Percentiles rank a stretch among this genome's conserved stretches.
phyloP scores from a whole-genome alignment of 2,113 vertebrate genomes.

The Dryoscopus gambensis region DNA sequence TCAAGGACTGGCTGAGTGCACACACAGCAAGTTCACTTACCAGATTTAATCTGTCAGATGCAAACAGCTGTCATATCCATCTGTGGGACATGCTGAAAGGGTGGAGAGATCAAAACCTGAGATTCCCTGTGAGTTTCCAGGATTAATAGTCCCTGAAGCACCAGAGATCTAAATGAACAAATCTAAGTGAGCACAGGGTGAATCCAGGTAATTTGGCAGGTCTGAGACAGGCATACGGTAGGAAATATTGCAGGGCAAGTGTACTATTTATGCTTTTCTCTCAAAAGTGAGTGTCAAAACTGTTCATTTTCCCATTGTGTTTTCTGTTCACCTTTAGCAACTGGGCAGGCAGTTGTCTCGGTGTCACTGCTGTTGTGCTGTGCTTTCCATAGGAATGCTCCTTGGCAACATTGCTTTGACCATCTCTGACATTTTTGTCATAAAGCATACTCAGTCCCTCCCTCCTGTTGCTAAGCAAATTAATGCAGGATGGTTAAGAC shows the following conservation, averaged over 20 bases:
- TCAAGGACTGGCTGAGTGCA: constrained; percentile 29
- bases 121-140: background rate
- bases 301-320: background rate
- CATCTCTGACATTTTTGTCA: background rate
- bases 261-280: background rate
- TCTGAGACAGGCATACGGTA: background rate
- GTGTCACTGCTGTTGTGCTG: background rate
- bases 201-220: constrained; percentile 1
- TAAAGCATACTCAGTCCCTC: background rate
- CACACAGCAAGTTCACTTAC: constrained; percentile 49
- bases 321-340: background rate
- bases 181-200: background rate
- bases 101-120: constrained; percentile 22
- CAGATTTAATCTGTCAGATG: constrained; percentile 54
- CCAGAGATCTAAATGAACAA: background rate
- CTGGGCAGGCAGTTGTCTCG: background rate
- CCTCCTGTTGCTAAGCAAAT: background rate
- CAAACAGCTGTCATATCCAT: constrained; percentile 47
- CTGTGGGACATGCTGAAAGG: constrained; percentile 26
- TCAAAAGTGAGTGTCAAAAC: background rate
- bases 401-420: constrained; percentile 17
- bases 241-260: background rate
- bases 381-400: rapidly evolving
- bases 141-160: background rate
- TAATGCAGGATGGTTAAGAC: background rate